Evolutionary conservation across 2,113 vertebrate species (phyloP).

Genomic region (Salvelinus fontinalis): DNA sequence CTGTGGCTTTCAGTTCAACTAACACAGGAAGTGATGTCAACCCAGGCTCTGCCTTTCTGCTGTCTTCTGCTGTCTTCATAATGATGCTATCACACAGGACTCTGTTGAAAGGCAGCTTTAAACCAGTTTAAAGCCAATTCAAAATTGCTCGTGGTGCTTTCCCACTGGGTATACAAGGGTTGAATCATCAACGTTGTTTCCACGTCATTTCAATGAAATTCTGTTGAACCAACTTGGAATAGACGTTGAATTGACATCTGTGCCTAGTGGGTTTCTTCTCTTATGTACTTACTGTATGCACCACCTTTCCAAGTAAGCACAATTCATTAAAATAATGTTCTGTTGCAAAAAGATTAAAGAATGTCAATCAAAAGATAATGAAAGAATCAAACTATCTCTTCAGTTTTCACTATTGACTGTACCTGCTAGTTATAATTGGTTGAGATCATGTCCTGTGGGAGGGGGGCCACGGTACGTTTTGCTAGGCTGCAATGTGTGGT

Average conservation of each 20-base stretch:
- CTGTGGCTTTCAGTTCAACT: background rate
- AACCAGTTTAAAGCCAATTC: background rate
- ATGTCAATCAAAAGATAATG: background rate
- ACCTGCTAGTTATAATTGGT: constrained; percentile 10
- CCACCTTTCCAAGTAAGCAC: no score
- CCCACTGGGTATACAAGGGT: no score
- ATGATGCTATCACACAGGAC: constrained; percentile 1
- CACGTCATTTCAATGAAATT: background rate
- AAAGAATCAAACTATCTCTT: background rate
- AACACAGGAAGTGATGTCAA: constrained; percentile 45
- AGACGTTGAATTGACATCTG: no score
- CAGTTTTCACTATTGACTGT: background rate
- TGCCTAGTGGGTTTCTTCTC: no score
- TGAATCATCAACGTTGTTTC: no score
- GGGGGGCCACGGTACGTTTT: background rate
- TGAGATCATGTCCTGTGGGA: background rate
- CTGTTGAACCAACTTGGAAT: background rate
- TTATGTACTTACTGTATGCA: no score
- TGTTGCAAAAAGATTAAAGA: background rate
- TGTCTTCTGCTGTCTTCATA: constrained; percentile 5
- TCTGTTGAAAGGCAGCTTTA: background rate
- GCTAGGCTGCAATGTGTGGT: constrained; percentile 33
- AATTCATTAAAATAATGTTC: background rate
- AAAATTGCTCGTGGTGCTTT: background rate
- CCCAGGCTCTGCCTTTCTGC: background rate